Conservation (phyloP, 2,888 invertebrate species). For the Neoitamus cyanurus region DNA sequence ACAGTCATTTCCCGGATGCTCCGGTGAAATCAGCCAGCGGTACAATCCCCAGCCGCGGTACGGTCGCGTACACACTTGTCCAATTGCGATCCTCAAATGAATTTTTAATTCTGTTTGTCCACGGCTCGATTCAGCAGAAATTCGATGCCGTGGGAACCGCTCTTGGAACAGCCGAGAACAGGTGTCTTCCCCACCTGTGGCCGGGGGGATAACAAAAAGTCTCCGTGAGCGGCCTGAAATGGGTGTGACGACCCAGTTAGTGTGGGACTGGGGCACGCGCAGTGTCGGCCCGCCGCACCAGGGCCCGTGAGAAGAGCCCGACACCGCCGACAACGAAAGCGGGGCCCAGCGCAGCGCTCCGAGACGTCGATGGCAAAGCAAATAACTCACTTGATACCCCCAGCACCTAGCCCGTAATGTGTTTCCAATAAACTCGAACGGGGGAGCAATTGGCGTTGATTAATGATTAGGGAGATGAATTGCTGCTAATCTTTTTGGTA, state of each 20-base stretch:
- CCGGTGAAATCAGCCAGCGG: slow-evolving; percentile 11
- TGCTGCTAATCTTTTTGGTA: slow-evolving; percentile 47
- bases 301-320: slow-evolving; percentile 1
- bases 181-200: slow-evolving; percentile 21
- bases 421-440: slow-evolving; percentile 44
- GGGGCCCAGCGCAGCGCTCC: background rate
- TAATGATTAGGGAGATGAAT: slow-evolving; percentile 48
- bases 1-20: slow-evolving; percentile 37
- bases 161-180: background rate
- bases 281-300: background rate
- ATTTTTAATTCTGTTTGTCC: slow-evolving; percentile 42
- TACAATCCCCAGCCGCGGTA: background rate
- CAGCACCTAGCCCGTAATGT: slow-evolving; percentile 33
- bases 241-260: slow-evolving; percentile 34
- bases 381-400: slow-evolving; percentile 46
- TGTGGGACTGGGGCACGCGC: slow-evolving; percentile 36
- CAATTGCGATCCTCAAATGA: slow-evolving; percentile 31
- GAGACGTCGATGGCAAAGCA: slow-evolving; percentile 24
- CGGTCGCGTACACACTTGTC: background rate
- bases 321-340: background rate
- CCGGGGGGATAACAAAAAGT: slow-evolving; percentile 4
- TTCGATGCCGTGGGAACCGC: slow-evolving; percentile 31
- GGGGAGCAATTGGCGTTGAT: slow-evolving; percentile 46
- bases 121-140: slow-evolving; percentile 38
- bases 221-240: slow-evolving; percentile 14